Evolutionary conservation across 1,140 invertebrate species (phyloP).

Genomic region (Calycopis cecrops): DNA sequence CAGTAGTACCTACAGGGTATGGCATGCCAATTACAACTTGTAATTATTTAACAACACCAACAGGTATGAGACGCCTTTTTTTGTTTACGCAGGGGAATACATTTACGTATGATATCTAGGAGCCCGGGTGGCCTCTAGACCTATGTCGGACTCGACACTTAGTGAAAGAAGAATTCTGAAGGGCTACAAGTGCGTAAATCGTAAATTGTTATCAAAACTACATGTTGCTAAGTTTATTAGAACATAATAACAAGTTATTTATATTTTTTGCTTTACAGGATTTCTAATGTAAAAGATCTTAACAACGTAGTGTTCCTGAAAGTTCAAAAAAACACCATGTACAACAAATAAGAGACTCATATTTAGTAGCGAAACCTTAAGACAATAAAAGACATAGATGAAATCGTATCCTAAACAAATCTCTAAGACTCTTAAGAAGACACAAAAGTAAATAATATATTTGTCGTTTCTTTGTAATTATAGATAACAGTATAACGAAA

Average conservation of each 20-base stretch:
- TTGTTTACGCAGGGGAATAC: too few species aligned
- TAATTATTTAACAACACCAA: too few species aligned
- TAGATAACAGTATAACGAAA: conserved; percentile 52
- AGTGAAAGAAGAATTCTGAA: too few species aligned
- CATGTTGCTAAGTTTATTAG: too few species aligned
- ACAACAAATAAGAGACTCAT: conserved; percentile 29
- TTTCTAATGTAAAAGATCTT: conserved; percentile 22
- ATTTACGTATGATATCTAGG: too few species aligned
- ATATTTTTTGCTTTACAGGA: background rate
- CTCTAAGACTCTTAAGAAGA: conserved; percentile 36
- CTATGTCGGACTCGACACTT: too few species aligned
- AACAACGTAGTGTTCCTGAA: conserved; percentile 53
- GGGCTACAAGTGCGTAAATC: too few species aligned
- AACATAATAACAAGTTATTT: background rate
- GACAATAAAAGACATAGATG: conserved; percentile 48
- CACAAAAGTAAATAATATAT: conserved; percentile 59
- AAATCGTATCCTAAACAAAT: conserved; percentile 62
- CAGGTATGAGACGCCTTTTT: too few species aligned
- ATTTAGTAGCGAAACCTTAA: conserved; percentile 30
- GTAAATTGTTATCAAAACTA: too few species aligned
- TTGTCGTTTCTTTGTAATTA: conserved; percentile 68
- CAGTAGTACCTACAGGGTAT: too few species aligned
- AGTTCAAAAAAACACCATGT: conserved; percentile 51
- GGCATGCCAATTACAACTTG: too few species aligned
- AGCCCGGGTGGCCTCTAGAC: too few species aligned